Conservation (phyloP, 2,113 vertebrate genomes). For the Aythya baeri region DNA sequence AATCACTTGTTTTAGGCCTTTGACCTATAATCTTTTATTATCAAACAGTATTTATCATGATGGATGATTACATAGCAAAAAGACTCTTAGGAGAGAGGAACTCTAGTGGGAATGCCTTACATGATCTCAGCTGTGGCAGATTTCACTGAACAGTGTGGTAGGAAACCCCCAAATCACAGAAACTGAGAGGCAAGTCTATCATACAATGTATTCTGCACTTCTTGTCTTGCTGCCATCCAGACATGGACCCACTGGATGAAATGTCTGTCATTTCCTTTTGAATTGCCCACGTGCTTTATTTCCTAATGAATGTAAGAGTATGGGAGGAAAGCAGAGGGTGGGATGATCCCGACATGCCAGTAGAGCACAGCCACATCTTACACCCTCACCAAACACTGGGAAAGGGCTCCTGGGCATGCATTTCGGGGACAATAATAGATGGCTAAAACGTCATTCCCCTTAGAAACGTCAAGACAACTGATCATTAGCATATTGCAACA, state of each 20-base stretch:
- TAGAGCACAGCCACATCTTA: not conserved
- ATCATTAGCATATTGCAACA: not conserved
- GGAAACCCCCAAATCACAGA: not conserved
- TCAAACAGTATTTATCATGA: not conserved
- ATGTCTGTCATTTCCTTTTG: not conserved
- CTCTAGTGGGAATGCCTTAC: not conserved
- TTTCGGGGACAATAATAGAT: not conserved
- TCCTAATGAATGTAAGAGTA: not conserved
- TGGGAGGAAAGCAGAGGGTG: not conserved
- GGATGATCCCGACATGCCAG: not conserved
- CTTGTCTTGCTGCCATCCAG: not conserved
- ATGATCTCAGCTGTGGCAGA: not conserved
- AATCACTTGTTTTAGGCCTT: not conserved
- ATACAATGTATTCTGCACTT: not conserved
- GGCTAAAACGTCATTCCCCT: not conserved
- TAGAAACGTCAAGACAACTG: not conserved
- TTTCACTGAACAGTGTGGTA: rapidly evolving
- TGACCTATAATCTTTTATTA: not conserved
- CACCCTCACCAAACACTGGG: not conserved
- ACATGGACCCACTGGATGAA: rapidly evolving
- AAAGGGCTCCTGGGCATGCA: not conserved
- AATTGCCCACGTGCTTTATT: not conserved
- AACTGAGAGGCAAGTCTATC: not conserved
- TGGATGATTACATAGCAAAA: not conserved
- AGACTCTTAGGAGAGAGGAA: not conserved